Base-by-base conservation (phyloP, 2,888 invertebrate genomes). In the Ethmia dodecea region DNA sequence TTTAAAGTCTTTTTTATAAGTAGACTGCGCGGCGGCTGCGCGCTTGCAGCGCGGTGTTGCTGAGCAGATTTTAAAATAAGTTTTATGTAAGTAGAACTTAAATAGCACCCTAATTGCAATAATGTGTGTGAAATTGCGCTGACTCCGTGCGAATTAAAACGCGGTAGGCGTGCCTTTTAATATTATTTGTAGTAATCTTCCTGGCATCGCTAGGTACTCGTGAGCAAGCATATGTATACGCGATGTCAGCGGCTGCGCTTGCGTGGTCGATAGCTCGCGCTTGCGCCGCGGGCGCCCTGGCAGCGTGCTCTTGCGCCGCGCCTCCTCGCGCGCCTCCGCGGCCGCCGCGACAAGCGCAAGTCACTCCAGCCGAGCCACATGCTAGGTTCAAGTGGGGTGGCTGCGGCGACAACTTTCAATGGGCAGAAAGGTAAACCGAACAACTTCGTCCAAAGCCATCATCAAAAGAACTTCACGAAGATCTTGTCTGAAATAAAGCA, bases 191-290 rank as follows among this genome's bases (percentile, higher is more conserved):
- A 22, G 8, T n/a, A n/a, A 9, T 20, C n/a, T 9, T n/a, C n/a
- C 22, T 9, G n/a, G 8, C 14, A 13, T 14, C 13, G 14, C 8
- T 73, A 95, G 95, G 94, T 32, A 95, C 95, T 10, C 88, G 93
- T 41, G 95, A 95, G 67, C 95, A 95, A 71, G 94, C 94, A 0
- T 94, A 92, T 69, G 94, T 94, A 13, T 93, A 94, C 73, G 94
- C 94, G 2, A 88, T 95, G 69, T 91, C 94, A 12, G 92, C 94
- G 1, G 94, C 95, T 1, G 91, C 94, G 11, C 78, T 95, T 28
- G 89, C 92, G 32, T 93, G 93, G 88, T 88, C 92, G 10, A 86
- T 95, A 50, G 92, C 94, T 4, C 88, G 92, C 42, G 93, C 93
- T 16, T 95, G 95, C 72, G 91, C 93, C 14, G 88, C 91, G 33